Base-by-base conservation (phyloP, 2,113 vertebrate genomes). In the Antechinus stuartii region DNA sequence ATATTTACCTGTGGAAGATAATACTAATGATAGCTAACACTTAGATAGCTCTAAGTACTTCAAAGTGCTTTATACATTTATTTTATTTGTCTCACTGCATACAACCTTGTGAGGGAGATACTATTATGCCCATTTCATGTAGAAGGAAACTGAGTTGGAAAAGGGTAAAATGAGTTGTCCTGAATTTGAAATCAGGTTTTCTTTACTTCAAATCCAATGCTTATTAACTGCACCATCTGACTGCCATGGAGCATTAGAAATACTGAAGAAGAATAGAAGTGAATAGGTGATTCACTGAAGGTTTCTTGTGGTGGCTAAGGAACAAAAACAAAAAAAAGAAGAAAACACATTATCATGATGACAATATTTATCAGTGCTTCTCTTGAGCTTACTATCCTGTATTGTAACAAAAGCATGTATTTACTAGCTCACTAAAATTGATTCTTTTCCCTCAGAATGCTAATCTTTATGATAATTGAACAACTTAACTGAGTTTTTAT, bases 201-300 rank as follows among this genome's bases (percentile, higher is more conserved):
- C 24, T 56, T 56, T 24, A 56, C 55, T 56, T 25, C 55, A 56
- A 56, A 56, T 57, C 56, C 26, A 57, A 6, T 12, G 8, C 11
- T 12, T 61, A 61, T 11, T 27, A 61, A 68, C 27, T 68, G 57
- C 11, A 68, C 57, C 57, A 68, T 68, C 57, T 68, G 35, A 11
- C 11, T 14, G 27, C 30, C 57, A 35, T 68, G 57, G 57, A 35
- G 16, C 57, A 68, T 35, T 68, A 30, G 30, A 68, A 68, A 12
- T 68, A 35, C 30, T 68, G 30, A 30, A 56, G 54, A 56, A 97
- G 96, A 97, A 96, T 76, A 98, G 96, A 97, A 97, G 55, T 96
- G 93, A 94, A 98, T 98, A 96, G 52, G 96, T 96, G 95, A 99
- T 98, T 99, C 98, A 99, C 99, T 98, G 96, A 97, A 97, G 95